These are phyloP conservation scores for Sarcophaga carnaria DNA, from an alignment of 2,888 invertebrate species.

Conservation along the genomic window DNA sequence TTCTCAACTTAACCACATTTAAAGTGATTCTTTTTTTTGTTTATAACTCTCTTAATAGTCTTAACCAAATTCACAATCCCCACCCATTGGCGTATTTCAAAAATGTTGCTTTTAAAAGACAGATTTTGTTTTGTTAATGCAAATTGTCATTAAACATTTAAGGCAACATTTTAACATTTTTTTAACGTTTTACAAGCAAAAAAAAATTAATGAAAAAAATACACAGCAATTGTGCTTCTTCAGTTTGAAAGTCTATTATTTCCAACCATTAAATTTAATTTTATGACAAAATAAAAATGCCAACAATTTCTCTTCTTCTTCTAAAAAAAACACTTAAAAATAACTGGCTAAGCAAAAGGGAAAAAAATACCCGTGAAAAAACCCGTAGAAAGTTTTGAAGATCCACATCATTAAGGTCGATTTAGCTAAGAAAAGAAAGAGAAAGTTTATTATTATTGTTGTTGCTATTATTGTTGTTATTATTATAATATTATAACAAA, in stretches of 20 bases:
- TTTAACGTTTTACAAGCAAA: neutral
- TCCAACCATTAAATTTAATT: constrained; percentile 46
- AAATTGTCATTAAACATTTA: neutral
- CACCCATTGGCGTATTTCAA: neutral
- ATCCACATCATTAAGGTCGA: constrained; percentile 56
- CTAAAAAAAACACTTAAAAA: neutral
- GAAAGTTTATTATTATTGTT: constrained; percentile 51
- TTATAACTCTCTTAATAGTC: no score
- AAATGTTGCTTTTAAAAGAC: neutral
- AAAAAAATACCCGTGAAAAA: neutral
- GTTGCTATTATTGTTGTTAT: no score
- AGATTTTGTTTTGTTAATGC: neutral
- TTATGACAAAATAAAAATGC: constrained; percentile 31
- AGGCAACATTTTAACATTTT: constrained; percentile 11
- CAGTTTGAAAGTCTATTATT: constrained; percentile 19
- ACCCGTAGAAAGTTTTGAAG: constrained; percentile 24
- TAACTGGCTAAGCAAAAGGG: neutral
- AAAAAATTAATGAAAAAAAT: no score
- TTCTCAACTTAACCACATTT: no score
- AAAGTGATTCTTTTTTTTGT: no score
- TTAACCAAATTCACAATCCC: no score
- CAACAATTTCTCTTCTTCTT: neutral
- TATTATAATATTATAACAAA: no score
- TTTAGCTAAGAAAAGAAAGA: constrained; percentile 12
- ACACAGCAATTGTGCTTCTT: neutral